Conservation (phyloP, 1,140 invertebrate species). For the Hyposmocoma kahamanoa region DNA sequence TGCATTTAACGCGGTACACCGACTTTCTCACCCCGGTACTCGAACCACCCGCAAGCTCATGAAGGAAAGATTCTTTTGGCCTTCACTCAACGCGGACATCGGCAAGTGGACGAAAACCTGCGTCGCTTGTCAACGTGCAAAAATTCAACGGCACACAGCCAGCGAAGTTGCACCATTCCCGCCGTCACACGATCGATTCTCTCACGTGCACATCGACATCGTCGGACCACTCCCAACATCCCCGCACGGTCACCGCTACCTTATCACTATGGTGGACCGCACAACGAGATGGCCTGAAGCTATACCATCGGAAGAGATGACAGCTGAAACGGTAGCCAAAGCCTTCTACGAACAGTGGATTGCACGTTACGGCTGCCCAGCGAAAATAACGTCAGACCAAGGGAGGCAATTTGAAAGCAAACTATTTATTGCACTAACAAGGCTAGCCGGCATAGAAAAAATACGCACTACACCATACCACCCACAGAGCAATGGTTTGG, state of each 20-base stretch:
- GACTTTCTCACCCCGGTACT: constrained; percentile 8
- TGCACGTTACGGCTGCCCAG: constrained; percentile 25
- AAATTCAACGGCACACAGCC: constrained; percentile 9
- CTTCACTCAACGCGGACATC: constrained; percentile 42
- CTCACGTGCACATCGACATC: constrained; percentile 1
- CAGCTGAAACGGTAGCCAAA: constrained; percentile 22
- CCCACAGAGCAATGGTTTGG: constrained; percentile 44
- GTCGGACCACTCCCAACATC: not conserved
- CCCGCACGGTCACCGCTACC: constrained; percentile 26
- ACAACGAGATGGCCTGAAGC: constrained; percentile 54
- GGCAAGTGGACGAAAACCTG: constrained; percentile 28
- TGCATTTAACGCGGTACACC: constrained; percentile 5
- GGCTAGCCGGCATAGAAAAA: constrained; percentile 7
- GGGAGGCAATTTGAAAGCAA: constrained; percentile 27
- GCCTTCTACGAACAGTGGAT: constrained; percentile 30
- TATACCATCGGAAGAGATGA: constrained; percentile 29
- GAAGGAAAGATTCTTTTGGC: constrained; percentile 9
- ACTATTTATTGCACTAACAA: not conserved
- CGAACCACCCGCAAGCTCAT: constrained; percentile 6
- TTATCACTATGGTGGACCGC: constrained; percentile 43
- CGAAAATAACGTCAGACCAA: constrained; percentile 23
- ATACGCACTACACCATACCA: constrained; percentile 25
- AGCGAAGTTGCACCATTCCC: not conserved
- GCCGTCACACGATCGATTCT: no score
- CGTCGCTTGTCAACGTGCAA: constrained; percentile 23